Conservation (phyloP, 1,140 invertebrate species). For the Drosophila pandora region DNA sequence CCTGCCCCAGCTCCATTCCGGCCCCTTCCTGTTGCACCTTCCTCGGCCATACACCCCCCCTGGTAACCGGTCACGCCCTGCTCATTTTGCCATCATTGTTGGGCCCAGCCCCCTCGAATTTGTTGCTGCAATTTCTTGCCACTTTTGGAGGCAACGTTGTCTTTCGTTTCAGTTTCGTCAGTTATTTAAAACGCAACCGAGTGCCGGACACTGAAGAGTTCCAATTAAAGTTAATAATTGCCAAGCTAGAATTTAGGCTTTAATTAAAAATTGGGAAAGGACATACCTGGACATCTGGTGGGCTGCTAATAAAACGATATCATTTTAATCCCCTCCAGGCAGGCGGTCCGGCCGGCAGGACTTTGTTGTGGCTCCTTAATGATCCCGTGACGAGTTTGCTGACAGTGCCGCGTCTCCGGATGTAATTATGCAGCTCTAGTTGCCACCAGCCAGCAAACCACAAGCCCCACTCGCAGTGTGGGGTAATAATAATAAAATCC, state of each 20-base stretch:
- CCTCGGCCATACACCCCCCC: background rate
- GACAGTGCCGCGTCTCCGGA: conserved; percentile 40
- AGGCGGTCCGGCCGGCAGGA: background rate
- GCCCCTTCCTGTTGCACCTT: conserved; percentile 13
- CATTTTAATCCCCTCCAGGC: conserved; percentile 7
- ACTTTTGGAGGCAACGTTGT: background rate
- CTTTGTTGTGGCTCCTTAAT: conserved; percentile 19
- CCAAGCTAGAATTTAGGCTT: background rate
- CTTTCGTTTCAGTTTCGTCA: conserved; percentile 15
- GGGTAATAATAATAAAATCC: conserved; percentile 58
- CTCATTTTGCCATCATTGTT: conserved; percentile 67
- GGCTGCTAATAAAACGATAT: conserved; percentile 22
- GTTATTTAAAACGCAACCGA: conserved; percentile 13
- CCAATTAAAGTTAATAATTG: conserved; percentile 18
- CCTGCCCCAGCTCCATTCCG: background rate
- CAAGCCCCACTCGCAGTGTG: background rate
- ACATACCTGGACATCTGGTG: background rate
- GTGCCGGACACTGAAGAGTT: conserved; percentile 1
- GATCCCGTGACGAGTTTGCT: conserved; percentile 44
- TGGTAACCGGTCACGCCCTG: conserved; percentile 42
- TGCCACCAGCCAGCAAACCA: background rate
- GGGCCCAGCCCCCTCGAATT: conserved; percentile 2
- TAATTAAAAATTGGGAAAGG: conserved; percentile 20
- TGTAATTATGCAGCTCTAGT: conserved; percentile 54
- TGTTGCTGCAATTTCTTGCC: conserved; percentile 14